A percentile compares a stretch with the other conserved stretches of the same genome.
These are phyloP conservation scores for Pseudomyrmex sp. DNA, from an alignment of 1,140 invertebrate species.

Conservation along the genomic window DNA sequence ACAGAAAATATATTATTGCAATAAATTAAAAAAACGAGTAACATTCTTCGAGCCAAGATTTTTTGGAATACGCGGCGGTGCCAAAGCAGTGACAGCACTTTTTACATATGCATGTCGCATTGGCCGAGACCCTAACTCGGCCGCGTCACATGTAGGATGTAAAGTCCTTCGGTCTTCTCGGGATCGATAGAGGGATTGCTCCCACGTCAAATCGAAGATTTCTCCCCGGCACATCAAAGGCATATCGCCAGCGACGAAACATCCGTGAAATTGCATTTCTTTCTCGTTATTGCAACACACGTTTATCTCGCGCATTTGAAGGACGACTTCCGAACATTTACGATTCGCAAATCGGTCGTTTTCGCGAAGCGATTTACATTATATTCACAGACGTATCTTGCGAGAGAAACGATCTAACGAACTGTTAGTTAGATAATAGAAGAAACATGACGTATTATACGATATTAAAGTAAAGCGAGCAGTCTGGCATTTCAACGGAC, in stretches of 20 bases:
- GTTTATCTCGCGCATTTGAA: neutral
- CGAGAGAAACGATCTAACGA: slow-evolving; percentile 17
- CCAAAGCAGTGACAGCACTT: neutral
- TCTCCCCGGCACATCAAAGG: neutral
- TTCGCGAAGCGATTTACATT: neutral
- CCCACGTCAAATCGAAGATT: slow-evolving; percentile 38
- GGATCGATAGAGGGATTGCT: slow-evolving; percentile 12
- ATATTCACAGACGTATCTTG: neutral
- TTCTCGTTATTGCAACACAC: neutral
- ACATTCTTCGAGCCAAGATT: neutral
- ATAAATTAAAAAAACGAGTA: neutral
- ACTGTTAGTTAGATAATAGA: neutral
- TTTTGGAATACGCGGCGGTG: neutral
- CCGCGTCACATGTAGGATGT: neutral
- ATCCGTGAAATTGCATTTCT: slow-evolving; percentile 57
- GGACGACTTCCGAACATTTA: neutral
- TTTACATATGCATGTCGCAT: slow-evolving; percentile 1
- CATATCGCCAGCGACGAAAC: slow-evolving; percentile 27
- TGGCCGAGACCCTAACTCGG: neutral
- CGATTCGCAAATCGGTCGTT: neutral
- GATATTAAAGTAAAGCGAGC: neutral
- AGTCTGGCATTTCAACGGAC: neutral
- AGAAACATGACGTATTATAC: neutral
- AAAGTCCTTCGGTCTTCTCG: neutral
- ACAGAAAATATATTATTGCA: neutral